phyloP scores from a whole-genome alignment of 2,797 vertebrate species.

The Phataginus tetradactyla region DNA sequence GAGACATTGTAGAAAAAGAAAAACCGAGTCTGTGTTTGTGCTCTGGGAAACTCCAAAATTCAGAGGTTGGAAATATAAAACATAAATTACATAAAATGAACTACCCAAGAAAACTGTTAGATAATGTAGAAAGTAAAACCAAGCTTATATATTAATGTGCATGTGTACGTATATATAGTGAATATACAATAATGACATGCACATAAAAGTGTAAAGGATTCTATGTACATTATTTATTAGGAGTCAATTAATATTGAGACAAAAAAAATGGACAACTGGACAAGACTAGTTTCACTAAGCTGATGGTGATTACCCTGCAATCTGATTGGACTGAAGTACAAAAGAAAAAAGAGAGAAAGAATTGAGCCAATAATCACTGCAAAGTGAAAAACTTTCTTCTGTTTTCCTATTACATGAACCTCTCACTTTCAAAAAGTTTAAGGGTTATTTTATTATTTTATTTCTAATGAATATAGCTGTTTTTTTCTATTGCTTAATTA shows the following conservation, averaged over 20 bases:
- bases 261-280: not conserved
- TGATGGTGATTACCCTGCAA: not conserved
- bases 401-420: not conserved
- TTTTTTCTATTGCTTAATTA: not conserved
- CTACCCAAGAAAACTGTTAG: not conserved
- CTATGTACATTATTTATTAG: not conserved
- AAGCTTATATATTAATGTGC: not conserved
- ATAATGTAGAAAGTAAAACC: not conserved
- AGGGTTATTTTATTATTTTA: not conserved
- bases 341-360: not conserved
- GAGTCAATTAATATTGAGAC: not conserved
- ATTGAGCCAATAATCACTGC: not conserved
- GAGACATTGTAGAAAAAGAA: not conserved
- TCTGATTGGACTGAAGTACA: not conserved
- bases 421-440: not conserved
- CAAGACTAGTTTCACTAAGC: not conserved
- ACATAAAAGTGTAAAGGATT: not conserved
- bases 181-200: not conserved
- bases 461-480: not conserved
- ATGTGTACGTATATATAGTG: not conserved
- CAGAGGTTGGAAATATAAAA: not conserved
- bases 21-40: not conserved
- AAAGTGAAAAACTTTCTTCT: not conserved
- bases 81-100: not conserved
- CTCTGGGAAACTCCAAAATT: not conserved